Evolutionary conservation across 2,888 invertebrate species (phyloP).

Genomic region (Sabatieria punctata): DNA sequence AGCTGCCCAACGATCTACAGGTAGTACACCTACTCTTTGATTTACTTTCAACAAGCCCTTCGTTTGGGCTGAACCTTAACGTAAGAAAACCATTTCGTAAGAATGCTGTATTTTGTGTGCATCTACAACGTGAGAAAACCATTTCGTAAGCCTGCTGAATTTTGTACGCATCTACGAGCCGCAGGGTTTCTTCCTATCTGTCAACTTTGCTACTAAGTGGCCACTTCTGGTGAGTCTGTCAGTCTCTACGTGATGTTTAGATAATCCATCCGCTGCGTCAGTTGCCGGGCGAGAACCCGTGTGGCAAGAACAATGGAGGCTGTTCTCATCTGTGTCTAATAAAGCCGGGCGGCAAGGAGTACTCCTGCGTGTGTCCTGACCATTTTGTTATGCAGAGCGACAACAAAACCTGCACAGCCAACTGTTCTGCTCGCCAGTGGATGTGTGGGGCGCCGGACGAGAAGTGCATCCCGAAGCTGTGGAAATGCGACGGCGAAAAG

Average conservation of each 20-base stretch:
- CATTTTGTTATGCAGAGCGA: constrained; percentile 53
- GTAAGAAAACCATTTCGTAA: too few relatives aligned
- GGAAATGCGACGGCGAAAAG: constrained; percentile 83
- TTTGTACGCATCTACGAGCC: too few relatives aligned
- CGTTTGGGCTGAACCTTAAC: not conserved
- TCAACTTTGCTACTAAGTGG: too few relatives aligned
- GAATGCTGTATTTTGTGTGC: too few relatives aligned
- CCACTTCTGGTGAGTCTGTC: too few relatives aligned
- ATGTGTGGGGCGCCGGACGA: constrained; percentile 49
- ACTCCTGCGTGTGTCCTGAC: constrained; percentile 75
- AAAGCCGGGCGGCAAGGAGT: constrained; percentile 45
- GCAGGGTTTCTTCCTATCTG: too few relatives aligned
- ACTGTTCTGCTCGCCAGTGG: constrained; percentile 79
- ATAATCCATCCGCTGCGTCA: too few relatives aligned
- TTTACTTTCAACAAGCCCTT: not conserved
- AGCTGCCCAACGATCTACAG: constrained; percentile 28
- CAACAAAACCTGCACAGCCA: constrained; percentile 54
- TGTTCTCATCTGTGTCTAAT: constrained; percentile 89
- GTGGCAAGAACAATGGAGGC: constrained; percentile 75
- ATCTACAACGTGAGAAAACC: too few relatives aligned
- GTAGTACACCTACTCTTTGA: constrained; percentile 10
- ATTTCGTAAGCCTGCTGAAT: too few relatives aligned
- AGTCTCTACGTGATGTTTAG: too few relatives aligned
- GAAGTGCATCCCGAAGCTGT: constrained; percentile 56
- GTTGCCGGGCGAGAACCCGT: constrained; percentile 70